Percentiles rank a stretch among this genome's conserved stretches.
These are phyloP conservation scores for Himalopsyche tibetana DNA, from an alignment of 2,888 invertebrate species.

Conservation along the genomic window DNA sequence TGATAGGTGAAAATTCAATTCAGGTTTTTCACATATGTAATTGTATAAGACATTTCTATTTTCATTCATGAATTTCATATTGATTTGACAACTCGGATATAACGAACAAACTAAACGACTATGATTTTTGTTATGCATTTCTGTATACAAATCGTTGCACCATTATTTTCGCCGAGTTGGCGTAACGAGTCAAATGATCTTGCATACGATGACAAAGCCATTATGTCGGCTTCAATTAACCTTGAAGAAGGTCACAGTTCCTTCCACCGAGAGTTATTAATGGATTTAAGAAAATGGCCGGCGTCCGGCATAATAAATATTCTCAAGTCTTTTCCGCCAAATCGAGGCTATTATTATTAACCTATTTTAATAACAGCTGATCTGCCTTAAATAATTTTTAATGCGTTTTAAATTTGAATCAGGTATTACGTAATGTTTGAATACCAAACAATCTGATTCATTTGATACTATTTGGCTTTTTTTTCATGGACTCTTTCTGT, in stretches of 20 bases:
- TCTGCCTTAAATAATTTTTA: neutral
- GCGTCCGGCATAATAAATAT: neutral
- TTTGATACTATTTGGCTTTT: no score
- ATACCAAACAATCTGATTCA: no score
- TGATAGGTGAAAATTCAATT: no score
- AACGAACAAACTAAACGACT: no score
- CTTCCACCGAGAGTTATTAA: neutral
- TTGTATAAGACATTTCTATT: no score
- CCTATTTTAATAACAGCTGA: conserved; percentile 2
- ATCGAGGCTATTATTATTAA: conserved; percentile 13
- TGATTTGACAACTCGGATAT: no score
- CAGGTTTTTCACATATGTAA: no score
- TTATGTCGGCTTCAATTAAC: conserved; percentile 11
- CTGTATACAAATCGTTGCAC: neutral
- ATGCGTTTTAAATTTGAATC: no score
- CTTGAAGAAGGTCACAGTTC: conserved; percentile 2
- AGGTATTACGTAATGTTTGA: no score
- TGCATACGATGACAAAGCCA: conserved; percentile 10
- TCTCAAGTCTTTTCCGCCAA: conserved; percentile 2
- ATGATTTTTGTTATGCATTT: no score
- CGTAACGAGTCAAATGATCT: neutral
- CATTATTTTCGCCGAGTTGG: neutral
- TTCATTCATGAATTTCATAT: no score
- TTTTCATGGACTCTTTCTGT: no score
- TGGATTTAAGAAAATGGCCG: neutral